phyloP scores from a whole-genome alignment of 2,113 vertebrate genomes.

The Astur gentilis region DNA sequence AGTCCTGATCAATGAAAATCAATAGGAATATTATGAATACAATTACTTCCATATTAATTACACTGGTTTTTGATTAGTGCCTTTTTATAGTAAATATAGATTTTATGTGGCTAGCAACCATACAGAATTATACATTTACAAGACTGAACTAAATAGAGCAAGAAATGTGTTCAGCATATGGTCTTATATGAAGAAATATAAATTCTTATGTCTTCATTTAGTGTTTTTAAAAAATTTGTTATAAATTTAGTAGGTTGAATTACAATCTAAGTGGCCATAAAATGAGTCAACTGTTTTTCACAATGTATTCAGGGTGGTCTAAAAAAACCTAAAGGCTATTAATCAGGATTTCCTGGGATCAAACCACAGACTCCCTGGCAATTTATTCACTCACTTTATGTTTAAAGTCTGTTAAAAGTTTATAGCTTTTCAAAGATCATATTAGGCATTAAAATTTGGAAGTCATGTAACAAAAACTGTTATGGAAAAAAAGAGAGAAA shows the following conservation, averaged over 20 bases:
- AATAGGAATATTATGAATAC: neutral
- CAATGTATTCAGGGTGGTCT: conserved; percentile 72
- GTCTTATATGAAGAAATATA: conserved; percentile 10
- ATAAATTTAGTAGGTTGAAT: conserved; percentile 50
- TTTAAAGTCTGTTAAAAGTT: conserved; percentile 70
- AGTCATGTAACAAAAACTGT: conserved; percentile 42
- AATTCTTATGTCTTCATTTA: conserved; percentile 24
- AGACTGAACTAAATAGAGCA: neutral
- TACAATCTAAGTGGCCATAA: conserved; percentile 63
- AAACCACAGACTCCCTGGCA: conserved; percentile 57
- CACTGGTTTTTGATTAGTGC: neutral
- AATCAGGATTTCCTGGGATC: conserved; percentile 79
- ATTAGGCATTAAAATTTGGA: conserved; percentile 69
- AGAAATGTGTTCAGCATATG: conserved; percentile 15
- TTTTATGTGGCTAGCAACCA: neutral
- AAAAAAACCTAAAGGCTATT: conserved; percentile 59
- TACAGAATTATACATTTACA: neutral
- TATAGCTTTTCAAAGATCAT: conserved; percentile 69
- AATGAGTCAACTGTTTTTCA: conserved; percentile 64
- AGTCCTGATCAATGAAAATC: neutral
- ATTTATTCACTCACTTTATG: conserved; percentile 60
- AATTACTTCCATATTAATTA: neutral
- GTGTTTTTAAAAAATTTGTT: neutral
- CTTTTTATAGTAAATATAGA: neutral
- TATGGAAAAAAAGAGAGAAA: conserved; percentile 40